Conservation (phyloP, 2,113 vertebrate species). For the Aptenodytes forsteri region DNA sequence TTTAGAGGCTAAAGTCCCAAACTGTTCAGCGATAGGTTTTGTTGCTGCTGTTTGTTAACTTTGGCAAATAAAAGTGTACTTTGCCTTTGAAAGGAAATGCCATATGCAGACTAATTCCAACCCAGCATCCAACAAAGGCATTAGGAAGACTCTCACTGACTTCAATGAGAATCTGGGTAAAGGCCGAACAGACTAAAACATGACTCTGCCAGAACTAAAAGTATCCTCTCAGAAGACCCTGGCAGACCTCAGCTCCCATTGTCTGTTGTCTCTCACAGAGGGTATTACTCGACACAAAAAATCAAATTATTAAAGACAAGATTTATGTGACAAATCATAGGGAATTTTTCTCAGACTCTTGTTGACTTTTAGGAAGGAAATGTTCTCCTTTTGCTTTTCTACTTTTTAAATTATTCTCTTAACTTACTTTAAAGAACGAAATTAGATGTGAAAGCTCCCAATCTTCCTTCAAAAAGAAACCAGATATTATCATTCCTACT, state of each 20-base stretch:
- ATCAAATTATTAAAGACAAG: background rate
- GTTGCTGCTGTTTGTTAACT: conserved; percentile 34
- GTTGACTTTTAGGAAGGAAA: background rate
- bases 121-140: conserved; percentile 3
- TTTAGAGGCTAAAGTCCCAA: background rate
- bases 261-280: background rate
- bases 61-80: conserved; percentile 5
- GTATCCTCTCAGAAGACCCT: background rate
- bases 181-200: background rate
- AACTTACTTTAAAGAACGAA: background rate
- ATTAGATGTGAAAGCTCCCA: background rate
- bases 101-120: background rate
- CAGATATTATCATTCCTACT: background rate
- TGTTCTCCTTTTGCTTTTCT: background rate
- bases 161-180: background rate
- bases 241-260: background rate
- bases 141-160: background rate
- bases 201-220: background rate
- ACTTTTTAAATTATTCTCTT: background rate
- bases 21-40: background rate
- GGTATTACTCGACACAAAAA: background rate
- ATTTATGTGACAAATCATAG: background rate
- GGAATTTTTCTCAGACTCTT: background rate
- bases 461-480: background rate
- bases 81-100: conserved; percentile 27